Percentiles rank a stretch among this genome's conserved stretches.
Conservation (phyloP, 2,888 invertebrate species). For the Lepidocyrtinus sp. region DNA sequence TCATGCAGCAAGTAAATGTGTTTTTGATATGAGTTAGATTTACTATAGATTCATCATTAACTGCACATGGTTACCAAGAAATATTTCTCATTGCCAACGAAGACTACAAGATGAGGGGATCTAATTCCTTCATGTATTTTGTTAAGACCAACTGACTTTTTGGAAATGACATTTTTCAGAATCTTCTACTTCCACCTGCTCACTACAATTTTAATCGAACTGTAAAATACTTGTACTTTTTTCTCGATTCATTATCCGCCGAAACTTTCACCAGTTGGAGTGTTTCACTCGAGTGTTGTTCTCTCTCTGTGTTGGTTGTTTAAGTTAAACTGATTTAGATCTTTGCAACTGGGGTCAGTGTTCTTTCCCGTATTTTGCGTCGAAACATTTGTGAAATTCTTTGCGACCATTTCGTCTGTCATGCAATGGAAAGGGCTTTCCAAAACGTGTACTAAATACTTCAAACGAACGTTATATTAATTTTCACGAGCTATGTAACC, state of each 20-base stretch:
- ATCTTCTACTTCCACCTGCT: background rate
- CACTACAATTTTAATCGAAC: background rate
- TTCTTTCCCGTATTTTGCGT: background rate
- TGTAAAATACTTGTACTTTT: background rate
- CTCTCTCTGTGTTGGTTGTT: background rate
- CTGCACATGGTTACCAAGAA: too few species aligned
- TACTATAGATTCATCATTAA: too few species aligned
- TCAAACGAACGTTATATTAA: background rate
- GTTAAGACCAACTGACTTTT: background rate
- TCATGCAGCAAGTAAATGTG: too few species aligned
- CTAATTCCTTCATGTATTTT: background rate
- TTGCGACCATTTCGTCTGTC: too few species aligned
- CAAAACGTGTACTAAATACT: background rate
- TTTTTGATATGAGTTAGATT: too few species aligned
- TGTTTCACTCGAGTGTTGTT: background rate
- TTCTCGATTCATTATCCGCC: background rate
- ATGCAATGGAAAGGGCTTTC: too few species aligned
- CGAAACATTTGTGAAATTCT: background rate
- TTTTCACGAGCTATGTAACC: background rate
- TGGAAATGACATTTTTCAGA: background rate
- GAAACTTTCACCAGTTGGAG: background rate
- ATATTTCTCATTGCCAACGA: background rate
- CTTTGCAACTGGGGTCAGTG: background rate
- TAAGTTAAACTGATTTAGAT: background rate
- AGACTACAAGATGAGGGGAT: background rate